phyloP scores from a whole-genome alignment of 2,888 invertebrate genomes.

The Branchipolynoe longqiensis region DNA sequence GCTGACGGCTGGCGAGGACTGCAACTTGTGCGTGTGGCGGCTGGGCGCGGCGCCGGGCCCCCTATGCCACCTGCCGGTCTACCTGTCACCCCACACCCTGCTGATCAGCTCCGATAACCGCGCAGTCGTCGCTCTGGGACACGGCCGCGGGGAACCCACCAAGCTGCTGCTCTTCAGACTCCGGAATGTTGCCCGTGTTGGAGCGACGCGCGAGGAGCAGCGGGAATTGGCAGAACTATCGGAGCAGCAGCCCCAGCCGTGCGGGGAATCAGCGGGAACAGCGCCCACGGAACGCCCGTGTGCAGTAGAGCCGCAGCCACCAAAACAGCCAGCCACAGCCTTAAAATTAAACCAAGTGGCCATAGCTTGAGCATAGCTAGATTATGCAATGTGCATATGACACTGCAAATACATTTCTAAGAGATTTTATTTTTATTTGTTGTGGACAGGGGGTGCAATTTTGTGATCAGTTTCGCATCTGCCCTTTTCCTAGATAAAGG shows the following conservation, averaged over 20 bases:
- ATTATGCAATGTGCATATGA: too few species aligned
- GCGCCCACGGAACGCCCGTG: background rate
- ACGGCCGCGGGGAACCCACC: slow-evolving; percentile 43
- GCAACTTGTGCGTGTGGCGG: slow-evolving; percentile 60
- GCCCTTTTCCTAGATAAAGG: too few species aligned
- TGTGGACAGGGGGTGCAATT: too few species aligned
- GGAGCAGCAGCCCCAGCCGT: background rate
- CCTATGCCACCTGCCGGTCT: slow-evolving; percentile 58
- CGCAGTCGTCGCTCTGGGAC: slow-evolving; percentile 60
- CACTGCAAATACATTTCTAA: too few species aligned
- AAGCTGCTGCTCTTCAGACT: slow-evolving; percentile 61
- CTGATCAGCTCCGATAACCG: slow-evolving; percentile 59
- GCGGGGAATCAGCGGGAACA: background rate
- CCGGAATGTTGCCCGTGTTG: slow-evolving; percentile 58
- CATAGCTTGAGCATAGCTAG: too few species aligned
- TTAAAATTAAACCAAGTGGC: too few species aligned
- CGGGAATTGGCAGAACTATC: background rate
- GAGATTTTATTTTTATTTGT: too few species aligned
- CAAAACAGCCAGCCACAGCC: background rate
- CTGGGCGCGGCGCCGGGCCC: slow-evolving; percentile 59
- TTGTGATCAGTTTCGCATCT: too few species aligned
- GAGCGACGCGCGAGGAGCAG: too few species aligned
- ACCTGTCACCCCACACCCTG: slow-evolving; percentile 45
- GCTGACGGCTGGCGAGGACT: slow-evolving; percentile 61
- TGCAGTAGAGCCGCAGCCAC: background rate